Evolutionary conservation across 2,888 invertebrate genomes (phyloP).

Genomic region (Oscheius myriophilus): DNA sequence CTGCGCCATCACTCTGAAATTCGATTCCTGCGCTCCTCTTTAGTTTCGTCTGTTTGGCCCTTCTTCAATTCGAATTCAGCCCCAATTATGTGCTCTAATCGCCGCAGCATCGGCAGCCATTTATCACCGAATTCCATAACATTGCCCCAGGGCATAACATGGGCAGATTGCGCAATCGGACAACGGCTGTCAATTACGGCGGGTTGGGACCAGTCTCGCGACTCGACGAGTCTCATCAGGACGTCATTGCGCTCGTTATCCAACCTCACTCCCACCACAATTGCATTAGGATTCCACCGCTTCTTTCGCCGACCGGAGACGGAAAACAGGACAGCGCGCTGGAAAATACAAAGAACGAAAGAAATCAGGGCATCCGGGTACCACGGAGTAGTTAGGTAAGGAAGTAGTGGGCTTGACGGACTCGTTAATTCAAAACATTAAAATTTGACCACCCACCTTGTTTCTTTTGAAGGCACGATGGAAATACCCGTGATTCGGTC

Average conservation of each 20-base stretch:
- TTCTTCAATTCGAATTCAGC: no score
- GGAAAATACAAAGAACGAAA: not conserved
- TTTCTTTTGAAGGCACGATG: no score
- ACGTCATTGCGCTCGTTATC: slow-evolving; percentile 11
- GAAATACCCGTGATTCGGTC: no score
- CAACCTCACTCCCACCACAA: slow-evolving; percentile 3
- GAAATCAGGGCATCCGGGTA: not conserved
- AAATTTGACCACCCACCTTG: no score
- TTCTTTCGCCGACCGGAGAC: not conserved
- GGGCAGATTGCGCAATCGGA: slow-evolving; percentile 17
- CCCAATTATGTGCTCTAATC: slow-evolving; percentile 19
- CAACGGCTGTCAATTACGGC: slow-evolving; percentile 7
- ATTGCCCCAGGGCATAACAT: not conserved
- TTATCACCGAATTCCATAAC: slow-evolving; percentile 22
- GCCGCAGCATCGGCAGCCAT: slow-evolving; percentile 7
- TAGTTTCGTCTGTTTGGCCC: not conserved
- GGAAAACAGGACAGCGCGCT: not conserved
- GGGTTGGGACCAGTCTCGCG: not conserved
- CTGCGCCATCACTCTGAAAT: no score
- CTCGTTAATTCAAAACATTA: no score
- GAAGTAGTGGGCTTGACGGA: slow-evolving; percentile 6
- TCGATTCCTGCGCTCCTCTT: not conserved
- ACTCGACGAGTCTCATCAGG: slow-evolving; percentile 10
- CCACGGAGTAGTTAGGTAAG: not conserved
- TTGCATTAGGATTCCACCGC: slow-evolving; percentile 2